Base-by-base conservation (phyloP, 1,140 invertebrate genomes). In the Mactra quadrangularis region DNA sequence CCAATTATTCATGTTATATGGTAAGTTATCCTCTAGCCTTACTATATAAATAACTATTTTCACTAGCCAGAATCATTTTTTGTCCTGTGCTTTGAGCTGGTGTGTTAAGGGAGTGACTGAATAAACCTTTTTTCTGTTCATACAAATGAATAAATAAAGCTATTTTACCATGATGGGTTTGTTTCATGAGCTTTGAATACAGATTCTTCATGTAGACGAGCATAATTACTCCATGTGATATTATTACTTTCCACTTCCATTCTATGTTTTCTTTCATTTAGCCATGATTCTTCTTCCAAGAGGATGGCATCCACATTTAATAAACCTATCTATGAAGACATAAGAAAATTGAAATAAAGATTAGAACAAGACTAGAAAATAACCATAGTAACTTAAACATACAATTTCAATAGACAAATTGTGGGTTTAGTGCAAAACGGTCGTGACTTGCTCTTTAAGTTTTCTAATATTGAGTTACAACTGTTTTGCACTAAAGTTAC, bases 281-380 rank as follows among this genome's bases (percentile, higher is more conserved):
- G 25, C 86, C 86, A 87, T 29, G 86, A 62, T 31, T 83, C 75
- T 70, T 87, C 83, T 38, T 87, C 84, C n/a, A 85, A 53, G 13
- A 82, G 47, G 13, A 87, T 85, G 13, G 60, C 72, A 22, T 64
- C 35, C 41, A 82, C 85, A 53, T 87, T 79, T 52, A 87, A 53
- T 17, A 82, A 35, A 6, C 55, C 35, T 27, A 87, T 60, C 85
- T 87, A 66, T 15, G 45, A 71, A n/a, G n/a, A n/a, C n/a, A 25
- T 57, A 55, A 15, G 62, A 71, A 71, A 19, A 59, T 59, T 9
- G 15, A 19, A 9, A 11, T 19, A 27, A 9, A 59, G 22, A 27
- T 27, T n/a, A n/a, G n/a, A n/a, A n/a, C n/a, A 50, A 13, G 9
- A 50, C 47, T 50, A 50, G 22, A 9, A 59, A 59, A 27, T 19